Base-by-base conservation (phyloP, 2,113 vertebrate genomes). In the Tragelaphus strepsiceros region DNA sequence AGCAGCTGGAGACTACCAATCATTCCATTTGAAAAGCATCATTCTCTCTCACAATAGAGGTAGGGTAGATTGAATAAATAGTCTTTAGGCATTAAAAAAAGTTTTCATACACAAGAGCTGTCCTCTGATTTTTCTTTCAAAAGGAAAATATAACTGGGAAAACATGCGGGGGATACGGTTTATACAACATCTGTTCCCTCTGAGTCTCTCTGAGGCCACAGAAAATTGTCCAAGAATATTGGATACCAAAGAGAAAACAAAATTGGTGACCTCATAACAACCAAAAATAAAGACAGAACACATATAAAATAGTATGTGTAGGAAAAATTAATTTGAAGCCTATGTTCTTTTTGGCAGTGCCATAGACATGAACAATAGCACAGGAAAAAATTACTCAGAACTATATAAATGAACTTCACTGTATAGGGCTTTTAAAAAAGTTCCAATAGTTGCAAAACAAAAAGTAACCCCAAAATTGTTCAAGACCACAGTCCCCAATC, bases 191-290 rank as follows among this genome's bases (percentile, higher is more conserved):
- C 96, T 96, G 53, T 93, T 97, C 93, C 58, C 53, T 95, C 61
- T 30, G 39, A 96, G 83, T 88, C 71, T 98, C 71, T 96, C 67
- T 51, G 30, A 96, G 64, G 83, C 59, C 91, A 88, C 53, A 97
- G 93, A 97, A 96, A 96, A 96, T 78, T 96, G 91, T 90, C 89
- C 80, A 96, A 85, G 96, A 94, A 97, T 97, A 95, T n/a, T 90
- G 80, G 83, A 43, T 62, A 74, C 71, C 74, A 77, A 88, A 93
- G 88, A 43, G 67, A 90, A 97, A 98, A 94, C 46, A 97, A 94
- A 90, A 90, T 32, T 24, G 53, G 93, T 78, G 83, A 96, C 78
- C 83, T 96, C 64, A 83, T 51, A 95, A 90, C 39, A 74, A 71
- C 53, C 32, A 88, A 61, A 96, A 92, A 35, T 71, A 85, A 93